These are phyloP conservation scores for Diplosoma virens DNA, from an alignment of 23 tunicate genomes.

Conservation along the genomic window DNA sequence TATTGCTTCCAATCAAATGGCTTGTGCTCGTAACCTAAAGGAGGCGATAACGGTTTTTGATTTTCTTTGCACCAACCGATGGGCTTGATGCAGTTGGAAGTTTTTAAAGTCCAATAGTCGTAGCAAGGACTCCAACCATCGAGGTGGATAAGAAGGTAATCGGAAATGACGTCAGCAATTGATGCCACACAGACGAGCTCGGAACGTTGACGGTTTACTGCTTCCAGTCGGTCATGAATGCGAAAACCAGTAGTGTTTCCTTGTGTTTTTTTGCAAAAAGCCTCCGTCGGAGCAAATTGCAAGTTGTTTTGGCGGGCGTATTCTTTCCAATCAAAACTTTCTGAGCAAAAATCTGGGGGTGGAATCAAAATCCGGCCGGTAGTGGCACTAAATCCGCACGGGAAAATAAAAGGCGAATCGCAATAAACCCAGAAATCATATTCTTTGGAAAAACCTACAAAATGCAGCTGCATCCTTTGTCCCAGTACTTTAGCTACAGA, in stretches of 20 bases:
- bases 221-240: conserved; percentile 61
- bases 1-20: conserved; percentile 57
- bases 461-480: conserved; percentile 65
- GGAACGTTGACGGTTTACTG: conserved; percentile 59
- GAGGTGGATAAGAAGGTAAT: conserved; percentile 61
- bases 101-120: conserved; percentile 66
- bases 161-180: conserved; percentile 57
- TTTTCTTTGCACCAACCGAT: conserved; percentile 70
- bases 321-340: conserved; percentile 46
- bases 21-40: conserved; percentile 22
- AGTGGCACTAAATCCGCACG: conserved; percentile 74
- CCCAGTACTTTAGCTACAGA: conserved; percentile 52
- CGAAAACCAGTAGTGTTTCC: conserved; percentile 43
- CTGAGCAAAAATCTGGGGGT: conserved; percentile 40
- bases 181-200: conserved; percentile 76
- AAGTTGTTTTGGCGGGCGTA: conserved; percentile 21
- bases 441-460: conserved; percentile 56
- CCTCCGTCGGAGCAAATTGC: conserved; percentile 19
- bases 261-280: neutral
- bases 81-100: conserved; percentile 64
- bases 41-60: conserved; percentile 41
- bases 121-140: conserved; percentile 81
- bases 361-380: conserved; percentile 56
- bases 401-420: conserved; percentile 74
- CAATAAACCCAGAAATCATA: conserved; percentile 75